Conservation (phyloP, 2,797 vertebrate genomes). For the Microcaecilia unicolor region DNA sequence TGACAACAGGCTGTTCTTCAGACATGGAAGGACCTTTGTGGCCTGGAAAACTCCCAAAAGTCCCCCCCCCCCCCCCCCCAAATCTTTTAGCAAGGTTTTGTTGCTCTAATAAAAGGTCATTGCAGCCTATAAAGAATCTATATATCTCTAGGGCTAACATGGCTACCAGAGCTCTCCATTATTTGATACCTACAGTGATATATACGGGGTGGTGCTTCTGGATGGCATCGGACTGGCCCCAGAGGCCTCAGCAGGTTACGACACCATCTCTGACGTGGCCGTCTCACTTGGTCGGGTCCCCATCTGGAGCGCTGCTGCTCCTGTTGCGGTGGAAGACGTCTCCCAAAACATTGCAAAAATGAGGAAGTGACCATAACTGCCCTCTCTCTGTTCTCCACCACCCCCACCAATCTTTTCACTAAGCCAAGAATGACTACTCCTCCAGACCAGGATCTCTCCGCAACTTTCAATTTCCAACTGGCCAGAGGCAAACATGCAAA, state of each 20-base stretch:
- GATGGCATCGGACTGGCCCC: conserved; percentile 63
- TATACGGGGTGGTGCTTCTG: conserved; percentile 49
- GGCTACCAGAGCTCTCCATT: too few species aligned
- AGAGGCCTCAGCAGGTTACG: conserved; percentile 42
- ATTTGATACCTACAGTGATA: conserved; percentile 56
- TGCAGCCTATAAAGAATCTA: too few species aligned
- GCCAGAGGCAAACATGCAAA: background rate
- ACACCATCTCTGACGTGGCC: conserved; percentile 22
- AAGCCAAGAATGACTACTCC: background rate
- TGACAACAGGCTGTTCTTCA: too few species aligned
- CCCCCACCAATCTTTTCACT: background rate
- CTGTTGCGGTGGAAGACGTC: background rate
- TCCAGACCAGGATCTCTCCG: too few species aligned
- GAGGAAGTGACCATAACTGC: conserved; percentile 47
- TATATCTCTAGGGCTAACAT: too few species aligned
- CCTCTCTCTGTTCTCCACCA: background rate
- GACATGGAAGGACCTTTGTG: too few species aligned
- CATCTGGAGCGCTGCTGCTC: conserved; percentile 11
- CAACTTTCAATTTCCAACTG: too few species aligned
- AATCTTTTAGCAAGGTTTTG: too few species aligned
- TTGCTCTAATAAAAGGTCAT: too few species aligned
- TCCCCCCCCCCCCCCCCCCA: too few species aligned
- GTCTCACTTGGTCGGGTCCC: conserved; percentile 21
- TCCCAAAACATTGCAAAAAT: conserved; percentile 63
- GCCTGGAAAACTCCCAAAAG: too few species aligned